These are phyloP conservation scores for Abrostola triplasia DNA, from an alignment of 2,888 invertebrate species.

Conservation along the genomic window DNA sequence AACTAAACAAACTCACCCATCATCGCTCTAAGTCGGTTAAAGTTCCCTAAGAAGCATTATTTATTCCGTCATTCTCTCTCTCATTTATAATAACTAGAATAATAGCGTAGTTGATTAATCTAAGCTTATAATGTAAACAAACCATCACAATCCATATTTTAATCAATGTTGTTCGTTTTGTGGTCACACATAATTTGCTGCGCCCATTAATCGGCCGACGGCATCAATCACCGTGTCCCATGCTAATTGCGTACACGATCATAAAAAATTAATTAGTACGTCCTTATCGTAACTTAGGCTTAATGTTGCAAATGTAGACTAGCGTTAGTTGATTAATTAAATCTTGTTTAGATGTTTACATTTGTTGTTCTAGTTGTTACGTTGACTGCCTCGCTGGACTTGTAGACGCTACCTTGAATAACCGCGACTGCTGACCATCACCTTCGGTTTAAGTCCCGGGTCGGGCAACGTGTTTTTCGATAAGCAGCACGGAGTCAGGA, in stretches of 20 bases:
- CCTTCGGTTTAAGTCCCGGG: no score
- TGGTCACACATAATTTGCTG: slow-evolving; percentile 74
- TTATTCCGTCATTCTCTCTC: no score
- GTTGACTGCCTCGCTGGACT: background rate
- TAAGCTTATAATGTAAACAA: slow-evolving; percentile 32
- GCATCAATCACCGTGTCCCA: slow-evolving; percentile 66
- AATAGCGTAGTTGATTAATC: slow-evolving; percentile 28
- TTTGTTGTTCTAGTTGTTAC: slow-evolving; percentile 4
- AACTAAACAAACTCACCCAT: no score
- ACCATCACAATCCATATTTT: slow-evolving; percentile 46
- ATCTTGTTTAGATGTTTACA: slow-evolving; percentile 39
- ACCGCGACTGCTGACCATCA: no score
- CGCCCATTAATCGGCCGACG: slow-evolving; percentile 62
- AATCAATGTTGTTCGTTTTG: slow-evolving; percentile 68
- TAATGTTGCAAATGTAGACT: slow-evolving; percentile 74
- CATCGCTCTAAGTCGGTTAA: no score
- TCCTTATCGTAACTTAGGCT: slow-evolving; percentile 72
- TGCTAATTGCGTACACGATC: slow-evolving; percentile 80
- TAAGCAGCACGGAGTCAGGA: no score
- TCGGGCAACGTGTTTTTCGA: no score
- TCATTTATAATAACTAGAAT: no score
- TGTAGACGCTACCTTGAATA: no score
- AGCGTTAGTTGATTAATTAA: slow-evolving; percentile 69
- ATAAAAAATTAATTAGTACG: slow-evolving; percentile 80
- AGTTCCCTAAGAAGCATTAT: no score